Base-by-base conservation (phyloP, 53 echinoderm and acorn worm genomes). In the Patiria pectinifera region DNA sequence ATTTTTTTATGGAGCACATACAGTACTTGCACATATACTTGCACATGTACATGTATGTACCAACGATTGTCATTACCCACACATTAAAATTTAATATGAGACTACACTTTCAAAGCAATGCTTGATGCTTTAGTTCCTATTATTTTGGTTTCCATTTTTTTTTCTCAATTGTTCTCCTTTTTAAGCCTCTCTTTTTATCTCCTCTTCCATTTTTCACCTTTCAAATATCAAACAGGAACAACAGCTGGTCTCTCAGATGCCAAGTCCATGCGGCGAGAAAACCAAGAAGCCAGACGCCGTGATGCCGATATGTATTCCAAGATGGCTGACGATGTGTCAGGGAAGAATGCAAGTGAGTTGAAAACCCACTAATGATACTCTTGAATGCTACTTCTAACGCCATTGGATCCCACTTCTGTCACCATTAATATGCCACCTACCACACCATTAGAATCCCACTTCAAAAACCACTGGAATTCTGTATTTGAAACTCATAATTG, bases 221-320 rank as follows among this genome's bases (percentile, higher is more conserved):
- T 45, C 80, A 2, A n/a, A 79, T 18, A 47, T 11, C 45, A 23
- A 84, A 18, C 77, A 98, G 98, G 98, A 63, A 92, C 94, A 59
- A 93, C 89, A 75, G 99, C 96, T 69, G 99, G 99, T 84, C 94
- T 99, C 12, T 95, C 95, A 4, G 95, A 99, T 92, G 97, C 99
- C 16, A 86, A 92, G 69, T 81, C 97, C 12, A 87, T 99, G 89
- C 86, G 96, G 71, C 78, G 85, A 46, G 99, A 99, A 79, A 99
- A 99, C 86, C 93, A 97, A 89, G 96, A 94, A n/a, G 91, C 89
- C 10, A 76, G 97, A 58, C 94, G 87, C 4, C 63, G 97, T 61
- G 94, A 96, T 35, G 85, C 93, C 21, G 93, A 92, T 24, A 94
- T 95, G 71, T 97, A 96, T 69, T 59, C 91, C 9, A 82, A 85